phyloP scores from a whole-genome alignment of 2,113 vertebrate genomes.

The Asarcornis scutulata region DNA sequence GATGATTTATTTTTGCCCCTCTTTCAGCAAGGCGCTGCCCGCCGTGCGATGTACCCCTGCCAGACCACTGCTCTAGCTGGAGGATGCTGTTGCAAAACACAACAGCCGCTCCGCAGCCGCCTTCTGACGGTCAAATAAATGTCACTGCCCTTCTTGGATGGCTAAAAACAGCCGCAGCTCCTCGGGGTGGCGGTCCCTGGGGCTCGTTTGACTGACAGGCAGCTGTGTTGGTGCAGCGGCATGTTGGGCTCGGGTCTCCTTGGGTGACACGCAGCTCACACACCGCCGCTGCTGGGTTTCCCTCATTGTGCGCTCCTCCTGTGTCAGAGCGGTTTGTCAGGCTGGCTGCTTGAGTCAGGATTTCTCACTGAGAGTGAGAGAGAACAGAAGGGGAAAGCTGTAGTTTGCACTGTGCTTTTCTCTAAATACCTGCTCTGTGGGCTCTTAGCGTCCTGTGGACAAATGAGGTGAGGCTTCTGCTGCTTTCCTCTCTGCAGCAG shows the following conservation, averaged over 20 bases:
- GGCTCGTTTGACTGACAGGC: conserved; percentile 47
- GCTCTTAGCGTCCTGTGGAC: neutral
- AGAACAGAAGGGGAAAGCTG: accelerated
- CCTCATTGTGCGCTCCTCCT: accelerated
- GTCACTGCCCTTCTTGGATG: conserved; percentile 28
- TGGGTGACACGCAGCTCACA: neutral
- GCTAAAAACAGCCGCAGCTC: conserved; percentile 48
- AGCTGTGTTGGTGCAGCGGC: conserved; percentile 2
- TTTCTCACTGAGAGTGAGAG: neutral
- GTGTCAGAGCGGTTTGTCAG: neutral
- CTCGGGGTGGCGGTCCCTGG: neutral
- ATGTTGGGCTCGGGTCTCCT: neutral
- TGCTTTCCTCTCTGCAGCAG: neutral
- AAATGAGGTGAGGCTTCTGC: neutral
- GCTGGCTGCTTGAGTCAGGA: neutral
- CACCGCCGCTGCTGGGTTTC: neutral
- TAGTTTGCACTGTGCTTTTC: neutral
- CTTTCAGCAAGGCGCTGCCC: neutral
- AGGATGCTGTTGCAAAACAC: conserved; percentile 19
- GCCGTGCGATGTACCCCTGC: accelerated
- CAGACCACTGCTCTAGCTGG: neutral
- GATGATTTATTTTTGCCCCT: neutral
- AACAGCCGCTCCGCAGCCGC: neutral
- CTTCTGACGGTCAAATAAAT: conserved; percentile 57
- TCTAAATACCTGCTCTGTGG: neutral